A percentile compares a stretch with the other conserved stretches of the same genome.
phyloP scores from a whole-genome alignment of 2,797 vertebrate species.

The Enteromius afrohamiltoni region DNA sequence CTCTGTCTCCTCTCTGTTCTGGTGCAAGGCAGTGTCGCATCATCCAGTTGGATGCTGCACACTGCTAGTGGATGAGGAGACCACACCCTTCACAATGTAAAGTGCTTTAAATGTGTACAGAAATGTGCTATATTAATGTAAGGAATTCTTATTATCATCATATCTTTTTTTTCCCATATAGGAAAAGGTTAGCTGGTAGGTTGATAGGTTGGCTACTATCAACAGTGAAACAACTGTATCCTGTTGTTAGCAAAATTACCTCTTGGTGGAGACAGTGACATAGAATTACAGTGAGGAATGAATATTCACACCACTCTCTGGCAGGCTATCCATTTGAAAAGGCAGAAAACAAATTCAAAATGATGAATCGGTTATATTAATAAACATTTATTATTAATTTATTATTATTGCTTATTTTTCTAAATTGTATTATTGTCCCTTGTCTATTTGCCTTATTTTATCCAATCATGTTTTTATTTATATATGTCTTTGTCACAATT shows the following conservation, averaged over 20 bases:
- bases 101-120: too few species aligned
- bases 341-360: background rate
- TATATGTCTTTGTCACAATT: background rate
- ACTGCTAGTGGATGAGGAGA: too few species aligned
- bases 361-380: background rate
- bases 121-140: too few species aligned
- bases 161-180: background rate
- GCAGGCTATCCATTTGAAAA: background rate
- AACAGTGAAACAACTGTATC: background rate
- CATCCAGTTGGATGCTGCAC: too few species aligned
- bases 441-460: background rate
- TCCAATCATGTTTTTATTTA: background rate
- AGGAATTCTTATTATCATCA: background rate
- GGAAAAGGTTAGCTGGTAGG: too few species aligned
- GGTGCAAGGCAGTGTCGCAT: too few species aligned
- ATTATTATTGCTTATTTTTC: background rate
- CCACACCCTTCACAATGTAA: too few species aligned
- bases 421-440: background rate
- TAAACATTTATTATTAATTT: background rate
- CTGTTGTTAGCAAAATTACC: conserved; percentile 48
- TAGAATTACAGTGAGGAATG: conserved; percentile 23
- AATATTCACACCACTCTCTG: background rate
- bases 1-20: too few species aligned
- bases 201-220: background rate
- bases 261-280: conserved; percentile 61